Evolutionary conservation across 2,797 vertebrate genomes (phyloP), one percentile per base, ranked within the genome.

Genomic region (Coregonus suidteri): DNA sequence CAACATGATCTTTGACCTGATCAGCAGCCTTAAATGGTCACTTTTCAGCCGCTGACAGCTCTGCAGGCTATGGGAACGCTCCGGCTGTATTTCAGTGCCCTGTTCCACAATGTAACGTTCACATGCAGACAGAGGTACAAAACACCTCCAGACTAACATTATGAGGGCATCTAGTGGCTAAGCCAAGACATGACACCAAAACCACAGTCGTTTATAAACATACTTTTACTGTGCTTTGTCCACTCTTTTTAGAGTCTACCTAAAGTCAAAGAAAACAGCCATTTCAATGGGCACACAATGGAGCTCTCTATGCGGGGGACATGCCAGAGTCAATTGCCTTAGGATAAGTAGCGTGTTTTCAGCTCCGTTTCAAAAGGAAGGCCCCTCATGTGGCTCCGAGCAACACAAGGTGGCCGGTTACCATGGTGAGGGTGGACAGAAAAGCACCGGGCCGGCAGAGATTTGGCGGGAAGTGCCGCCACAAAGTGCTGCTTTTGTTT

Each of bases 141-240:
- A 78, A 78, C 31, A 54, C 2, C 13, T 9, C 68, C 16, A 52
- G 15, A 31, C 77, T 77, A 70, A 78, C 71, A 75, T 80, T 47
- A 47, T 69, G 79, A 81, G 52, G 78, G 78, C 83, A 75, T 77
- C 83, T 78, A 78, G 76, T 77, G 83, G 83, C 76, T 37, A 52
- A 62, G 6, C 66, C 41, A 16, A 47, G 71, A 15, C 77, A 84
- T 75, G 73, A 73, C 62, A 6, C 65, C 14, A 3, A 31, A 3
- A 62, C n/a, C 65, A 67, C 65, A 67, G 31, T 16, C 14, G 0
- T 2, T 31, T 6, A 35, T 34, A 15, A 68, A 34, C 41, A 67
- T 31, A 68, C 30, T 3, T 35, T 68, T 1, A 68, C 66, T 16
- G 30, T 67, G 65, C 31, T 35, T 37, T 68, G 66, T 16, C 5